Conservation (phyloP, 2,113 vertebrate species). For the Alaudala cheleensis region DNA sequence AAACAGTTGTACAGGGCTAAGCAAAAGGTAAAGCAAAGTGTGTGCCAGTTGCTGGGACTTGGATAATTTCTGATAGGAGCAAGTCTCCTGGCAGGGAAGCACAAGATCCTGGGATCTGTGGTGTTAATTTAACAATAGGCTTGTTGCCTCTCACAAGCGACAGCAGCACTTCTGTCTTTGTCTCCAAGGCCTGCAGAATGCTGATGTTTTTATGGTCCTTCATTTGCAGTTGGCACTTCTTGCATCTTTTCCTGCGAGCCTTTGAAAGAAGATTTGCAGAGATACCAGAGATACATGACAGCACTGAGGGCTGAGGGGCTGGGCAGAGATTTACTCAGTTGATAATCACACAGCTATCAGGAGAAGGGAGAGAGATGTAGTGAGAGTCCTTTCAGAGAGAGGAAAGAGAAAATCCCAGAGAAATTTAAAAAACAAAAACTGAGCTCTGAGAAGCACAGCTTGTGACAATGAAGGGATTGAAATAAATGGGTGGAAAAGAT, state of each 20-base stretch:
- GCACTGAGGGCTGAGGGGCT: accelerated
- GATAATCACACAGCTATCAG: background rate
- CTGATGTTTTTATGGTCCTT: background rate
- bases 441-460: background rate
- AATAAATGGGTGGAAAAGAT: background rate
- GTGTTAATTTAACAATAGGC: background rate
- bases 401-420: background rate
- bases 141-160: background rate
- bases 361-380: background rate
- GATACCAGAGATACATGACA: background rate
- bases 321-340: background rate
- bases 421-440: background rate
- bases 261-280: background rate
- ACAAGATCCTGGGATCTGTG: background rate
- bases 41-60: accelerated
- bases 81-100: background rate
- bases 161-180: background rate
- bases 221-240: background rate
- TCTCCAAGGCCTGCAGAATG: background rate
- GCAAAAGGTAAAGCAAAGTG: background rate
- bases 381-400: background rate
- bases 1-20: background rate
- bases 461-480: background rate
- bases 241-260: background rate
- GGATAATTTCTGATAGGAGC: background rate